phyloP scores from a whole-genome alignment of 2,113 vertebrate genomes.

The Pituophis catenifer region DNA sequence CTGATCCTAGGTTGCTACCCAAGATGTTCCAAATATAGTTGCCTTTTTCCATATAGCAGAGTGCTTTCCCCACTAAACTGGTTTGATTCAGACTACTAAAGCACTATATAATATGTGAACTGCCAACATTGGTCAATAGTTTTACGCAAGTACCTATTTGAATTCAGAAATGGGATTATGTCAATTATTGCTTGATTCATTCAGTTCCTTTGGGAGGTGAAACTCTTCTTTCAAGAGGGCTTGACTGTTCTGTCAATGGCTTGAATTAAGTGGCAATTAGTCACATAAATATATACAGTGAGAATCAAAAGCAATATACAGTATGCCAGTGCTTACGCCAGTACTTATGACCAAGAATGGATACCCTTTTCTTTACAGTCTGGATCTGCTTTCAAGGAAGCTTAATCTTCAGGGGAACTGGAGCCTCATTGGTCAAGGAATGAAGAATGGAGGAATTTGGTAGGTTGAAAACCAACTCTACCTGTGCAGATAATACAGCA shows the following conservation, averaged over 20 bases:
- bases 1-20: neutral
- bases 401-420: neutral
- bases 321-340: neutral
- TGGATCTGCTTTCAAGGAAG: neutral
- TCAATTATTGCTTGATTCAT: neutral
- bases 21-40: constrained; percentile 7
- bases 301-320: neutral
- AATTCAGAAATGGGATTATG: neutral
- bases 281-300: neutral
- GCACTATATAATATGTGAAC: constrained; percentile 12
- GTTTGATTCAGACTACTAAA: neutral
- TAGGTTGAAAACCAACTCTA: neutral
- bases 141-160: neutral
- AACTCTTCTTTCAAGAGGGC: neutral
- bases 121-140: neutral
- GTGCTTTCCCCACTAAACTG: constrained; percentile 18
- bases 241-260: neutral
- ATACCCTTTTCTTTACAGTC: neutral
- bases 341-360: neutral
- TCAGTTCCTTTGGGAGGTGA: neutral
- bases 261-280: neutral
- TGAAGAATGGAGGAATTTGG: neutral
- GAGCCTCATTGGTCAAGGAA: neutral
- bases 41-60: neutral
- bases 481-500: neutral